Evolutionary conservation across 2,113 vertebrate genomes (phyloP).

Genomic region (Apus apus): DNA sequence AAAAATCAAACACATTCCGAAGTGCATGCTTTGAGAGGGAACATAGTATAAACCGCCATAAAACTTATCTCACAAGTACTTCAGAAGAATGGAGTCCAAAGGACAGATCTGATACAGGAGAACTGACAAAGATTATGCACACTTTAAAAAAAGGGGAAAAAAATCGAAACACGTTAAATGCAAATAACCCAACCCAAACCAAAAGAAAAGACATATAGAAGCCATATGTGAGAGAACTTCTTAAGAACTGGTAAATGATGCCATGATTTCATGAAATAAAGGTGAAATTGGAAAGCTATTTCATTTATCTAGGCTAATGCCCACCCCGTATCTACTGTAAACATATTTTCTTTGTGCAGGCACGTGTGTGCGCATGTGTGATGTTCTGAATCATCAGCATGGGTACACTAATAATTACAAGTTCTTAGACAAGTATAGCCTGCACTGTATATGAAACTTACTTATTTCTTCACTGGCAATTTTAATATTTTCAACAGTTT

Average conservation of each 20-base stretch:
- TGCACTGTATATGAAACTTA: background rate
- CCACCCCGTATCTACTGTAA: background rate
- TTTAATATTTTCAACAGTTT: background rate
- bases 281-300: background rate
- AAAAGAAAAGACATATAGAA: background rate
- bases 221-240: background rate
- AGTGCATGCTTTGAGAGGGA: background rate
- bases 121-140: background rate
- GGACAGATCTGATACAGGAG: background rate
- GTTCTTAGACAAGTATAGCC: background rate
- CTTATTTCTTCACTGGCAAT: background rate
- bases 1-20: slow-evolving; percentile 11
- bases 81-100: slow-evolving; percentile 21
- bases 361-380: rapidly evolving
- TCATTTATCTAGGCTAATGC: background rate
- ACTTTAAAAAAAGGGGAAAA: background rate
- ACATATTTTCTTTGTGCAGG: background rate
- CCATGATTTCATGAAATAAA: background rate
- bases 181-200: background rate
- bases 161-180: background rate
- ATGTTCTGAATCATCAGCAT: background rate
- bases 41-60: slow-evolving; percentile 9
- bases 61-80: slow-evolving; percentile 39
- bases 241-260: background rate
- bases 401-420: background rate